Evolutionary conservation across 2,113 vertebrate species (phyloP), one percentile per base, ranked within the genome.

Genomic region (Proterorhinus semilunaris): DNA sequence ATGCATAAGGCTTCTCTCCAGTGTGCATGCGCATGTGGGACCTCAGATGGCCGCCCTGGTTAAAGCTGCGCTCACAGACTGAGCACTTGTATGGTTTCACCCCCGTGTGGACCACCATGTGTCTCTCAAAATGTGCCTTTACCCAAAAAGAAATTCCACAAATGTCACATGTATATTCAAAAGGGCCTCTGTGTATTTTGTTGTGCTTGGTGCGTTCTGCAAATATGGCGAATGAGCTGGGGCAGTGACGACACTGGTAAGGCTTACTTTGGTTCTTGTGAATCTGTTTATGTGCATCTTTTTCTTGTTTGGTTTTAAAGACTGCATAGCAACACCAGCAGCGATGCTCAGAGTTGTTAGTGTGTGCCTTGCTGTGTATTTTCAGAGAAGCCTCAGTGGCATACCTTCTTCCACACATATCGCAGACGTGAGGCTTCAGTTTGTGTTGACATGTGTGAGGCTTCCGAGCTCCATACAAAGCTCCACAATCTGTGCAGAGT

Each of bases 401-500:
- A 0, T 68, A 89, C 46, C 87, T 81, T 61, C 79, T 89, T 0
- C 86, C 87, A 46, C 87, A 89, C 17, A 78, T 77, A 17, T 80
- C 78, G 66, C 87, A 89, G 10, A 74, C 48, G 46, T 58, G 82
- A 5, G 83, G 85, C 68, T 75, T 87, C 0, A 62, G 13, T 50
- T 80, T 86, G 64, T 87, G 79, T 64, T 84, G 78, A 4, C 85
- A 89, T 0, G 65, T 76, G 74, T 89, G 87, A 52, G 69, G 43
- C 49, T 42, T 68, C 9, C 8, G 12, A 10, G 46, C 62, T 13
- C 58, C 50, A 7, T 66, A 83, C 62, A 86, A 84, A 58, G 1
- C 65, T 2, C 84, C 84, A 12, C 86, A 88, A 0, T 86, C 86
- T 16, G 86, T 43, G 69, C 86, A 88, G 36, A 86, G 82, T 9